A percentile compares a stretch with the other conserved stretches of the same genome.
Conservation (phyloP, 1,140 invertebrate species). For the Rhysida immarginata region DNA sequence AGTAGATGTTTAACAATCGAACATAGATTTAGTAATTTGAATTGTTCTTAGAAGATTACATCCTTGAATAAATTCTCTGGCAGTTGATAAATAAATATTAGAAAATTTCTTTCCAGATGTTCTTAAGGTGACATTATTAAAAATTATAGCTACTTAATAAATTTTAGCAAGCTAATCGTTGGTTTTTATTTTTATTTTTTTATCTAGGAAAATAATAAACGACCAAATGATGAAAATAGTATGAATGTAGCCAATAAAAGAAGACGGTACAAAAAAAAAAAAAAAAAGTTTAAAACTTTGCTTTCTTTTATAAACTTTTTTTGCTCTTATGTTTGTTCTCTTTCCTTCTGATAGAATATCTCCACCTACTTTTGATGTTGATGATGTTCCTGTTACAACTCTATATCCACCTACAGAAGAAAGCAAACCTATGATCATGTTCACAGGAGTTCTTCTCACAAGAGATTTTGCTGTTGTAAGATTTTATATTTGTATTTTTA, state of each 20-base stretch:
- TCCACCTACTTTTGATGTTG: slow-evolving; percentile 9
- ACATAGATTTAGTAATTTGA: too few species aligned
- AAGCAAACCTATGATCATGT: slow-evolving; percentile 13
- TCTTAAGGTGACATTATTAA: too few species aligned
- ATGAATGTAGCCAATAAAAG: background rate
- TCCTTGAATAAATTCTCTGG: too few species aligned
- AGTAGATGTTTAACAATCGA: too few species aligned
- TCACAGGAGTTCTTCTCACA: slow-evolving; percentile 12
- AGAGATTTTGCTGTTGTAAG: slow-evolving; percentile 13
- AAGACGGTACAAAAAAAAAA: background rate
- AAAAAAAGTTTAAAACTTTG: background rate
- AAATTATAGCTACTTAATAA: too few species aligned
- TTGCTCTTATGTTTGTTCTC: too few species aligned
- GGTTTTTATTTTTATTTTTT: background rate
- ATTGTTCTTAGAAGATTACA: too few species aligned
- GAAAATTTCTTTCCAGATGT: too few species aligned
- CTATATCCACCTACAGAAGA: slow-evolving; percentile 13
- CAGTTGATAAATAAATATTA: too few species aligned
- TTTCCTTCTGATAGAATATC: background rate
- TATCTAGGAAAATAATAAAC: slow-evolving; percentile 4
- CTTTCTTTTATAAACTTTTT: background rate
- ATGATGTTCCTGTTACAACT: slow-evolving; percentile 14
- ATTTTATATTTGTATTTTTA: too few species aligned
- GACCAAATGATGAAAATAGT: slow-evolving; percentile 10
- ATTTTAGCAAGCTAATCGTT: too few species aligned